Evolutionary conservation across 2,888 invertebrate genomes (phyloP).

Genomic region (Sesamia inferens): DNA sequence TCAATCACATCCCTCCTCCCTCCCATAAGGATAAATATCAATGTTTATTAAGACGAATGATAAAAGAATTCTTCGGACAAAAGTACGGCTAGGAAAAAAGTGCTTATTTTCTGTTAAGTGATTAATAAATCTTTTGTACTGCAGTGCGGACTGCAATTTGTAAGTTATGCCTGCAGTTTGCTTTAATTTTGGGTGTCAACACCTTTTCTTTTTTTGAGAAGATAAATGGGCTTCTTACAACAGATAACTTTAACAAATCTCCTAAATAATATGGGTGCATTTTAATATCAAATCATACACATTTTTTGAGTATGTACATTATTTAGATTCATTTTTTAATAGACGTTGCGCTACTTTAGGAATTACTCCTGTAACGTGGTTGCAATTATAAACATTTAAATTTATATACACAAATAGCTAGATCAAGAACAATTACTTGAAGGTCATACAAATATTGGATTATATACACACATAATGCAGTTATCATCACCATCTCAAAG

Average conservation of each 20-base stretch:
- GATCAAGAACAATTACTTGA: too few species aligned
- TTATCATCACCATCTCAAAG: too few species aligned
- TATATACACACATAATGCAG: too few species aligned
- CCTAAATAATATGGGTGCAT: too few species aligned
- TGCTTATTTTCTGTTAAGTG: constrained; percentile 14
- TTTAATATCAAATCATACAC: too few species aligned
- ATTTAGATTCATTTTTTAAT: too few species aligned
- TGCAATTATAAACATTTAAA: too few species aligned
- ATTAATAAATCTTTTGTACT: constrained; percentile 35
- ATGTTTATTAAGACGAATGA: constrained; percentile 73
- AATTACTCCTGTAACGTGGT: too few species aligned
- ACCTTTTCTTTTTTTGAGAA: background rate
- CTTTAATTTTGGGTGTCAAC: constrained; percentile 34
- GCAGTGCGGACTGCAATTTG: constrained; percentile 32
- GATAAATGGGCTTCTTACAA: constrained; percentile 14
- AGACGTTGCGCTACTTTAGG: too few species aligned
- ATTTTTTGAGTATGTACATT: too few species aligned
- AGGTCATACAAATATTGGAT: too few species aligned
- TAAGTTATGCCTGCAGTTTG: constrained; percentile 41
- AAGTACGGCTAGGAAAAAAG: constrained; percentile 26
- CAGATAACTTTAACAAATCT: background rate
- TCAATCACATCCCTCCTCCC: constrained; percentile 45
- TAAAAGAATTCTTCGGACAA: constrained; percentile 65
- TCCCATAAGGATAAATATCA: constrained; percentile 68
- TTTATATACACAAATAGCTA: too few species aligned